Evolutionary conservation across 2,113 vertebrate species (phyloP).

Genomic region (Sphyrna mokarran): DNA sequence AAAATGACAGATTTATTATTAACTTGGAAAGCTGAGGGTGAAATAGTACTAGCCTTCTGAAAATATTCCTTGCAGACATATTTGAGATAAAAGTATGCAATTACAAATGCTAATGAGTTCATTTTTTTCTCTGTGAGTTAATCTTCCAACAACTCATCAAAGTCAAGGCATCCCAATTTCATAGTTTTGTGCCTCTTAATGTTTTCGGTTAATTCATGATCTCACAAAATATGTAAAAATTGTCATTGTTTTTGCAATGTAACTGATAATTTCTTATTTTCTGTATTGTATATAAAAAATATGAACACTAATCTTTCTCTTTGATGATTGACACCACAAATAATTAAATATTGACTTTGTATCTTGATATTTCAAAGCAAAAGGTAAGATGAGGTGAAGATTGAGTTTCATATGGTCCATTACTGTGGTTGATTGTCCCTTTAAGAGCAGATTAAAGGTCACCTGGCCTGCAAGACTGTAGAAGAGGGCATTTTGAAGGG

Average conservation of each 20-base stretch:
- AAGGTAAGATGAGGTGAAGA: background rate
- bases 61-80: background rate
- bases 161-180: background rate
- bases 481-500: too few species aligned
- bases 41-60: conserved; percentile 2
- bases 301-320: background rate
- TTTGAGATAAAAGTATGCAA: background rate
- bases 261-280: background rate
- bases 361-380: background rate
- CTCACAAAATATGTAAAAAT: background rate
- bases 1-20: conserved; percentile 30
- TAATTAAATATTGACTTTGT: background rate
- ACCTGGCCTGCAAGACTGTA: too few species aligned
- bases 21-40: background rate
- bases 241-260: background rate
- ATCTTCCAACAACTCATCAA: background rate
- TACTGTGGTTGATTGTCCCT: background rate
- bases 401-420: background rate
- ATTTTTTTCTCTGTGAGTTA: background rate
- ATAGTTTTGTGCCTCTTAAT: background rate
- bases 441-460: too few species aligned
- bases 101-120: conserved; percentile 13
- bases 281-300: background rate
- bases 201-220: background rate
- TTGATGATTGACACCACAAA: background rate